Percentiles rank a stretch among this genome's conserved stretches.
Conservation (phyloP, 1,140 invertebrate species). For the Acromyrmex echinatior region DNA sequence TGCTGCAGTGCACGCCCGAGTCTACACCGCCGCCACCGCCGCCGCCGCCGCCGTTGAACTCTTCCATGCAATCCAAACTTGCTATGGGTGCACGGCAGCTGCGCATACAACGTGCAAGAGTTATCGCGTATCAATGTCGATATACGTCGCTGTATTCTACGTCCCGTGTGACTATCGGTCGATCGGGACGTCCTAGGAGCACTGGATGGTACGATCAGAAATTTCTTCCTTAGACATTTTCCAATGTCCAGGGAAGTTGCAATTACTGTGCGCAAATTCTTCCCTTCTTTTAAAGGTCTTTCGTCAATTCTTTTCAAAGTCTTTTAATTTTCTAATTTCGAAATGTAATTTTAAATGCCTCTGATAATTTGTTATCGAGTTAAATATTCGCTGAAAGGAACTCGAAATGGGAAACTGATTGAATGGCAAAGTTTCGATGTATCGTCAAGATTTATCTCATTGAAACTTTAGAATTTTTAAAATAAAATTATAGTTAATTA, state of each 20-base stretch:
- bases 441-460: background rate
- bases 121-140: slow-evolving; percentile 67
- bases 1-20: slow-evolving; percentile 83
- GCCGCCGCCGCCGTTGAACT: slow-evolving; percentile 90
- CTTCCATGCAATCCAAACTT: slow-evolving; percentile 97
- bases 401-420: background rate
- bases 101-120: slow-evolving; percentile 69
- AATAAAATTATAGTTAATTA: background rate
- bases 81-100: slow-evolving; percentile 96
- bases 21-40: slow-evolving; percentile 79
- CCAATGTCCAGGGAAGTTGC: no score
- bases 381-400: background rate
- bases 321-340: background rate
- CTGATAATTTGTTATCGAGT: background rate
- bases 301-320: background rate
- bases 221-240: background rate
- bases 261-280: no score
- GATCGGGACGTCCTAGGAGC: background rate
- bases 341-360: background rate
- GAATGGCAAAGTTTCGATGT: background rate
- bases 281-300: background rate
- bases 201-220: background rate
- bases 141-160: background rate
- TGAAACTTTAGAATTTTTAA: background rate
- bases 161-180: background rate